Conservation (phyloP, 2,888 invertebrate species). For the Osedax fenrisi region DNA sequence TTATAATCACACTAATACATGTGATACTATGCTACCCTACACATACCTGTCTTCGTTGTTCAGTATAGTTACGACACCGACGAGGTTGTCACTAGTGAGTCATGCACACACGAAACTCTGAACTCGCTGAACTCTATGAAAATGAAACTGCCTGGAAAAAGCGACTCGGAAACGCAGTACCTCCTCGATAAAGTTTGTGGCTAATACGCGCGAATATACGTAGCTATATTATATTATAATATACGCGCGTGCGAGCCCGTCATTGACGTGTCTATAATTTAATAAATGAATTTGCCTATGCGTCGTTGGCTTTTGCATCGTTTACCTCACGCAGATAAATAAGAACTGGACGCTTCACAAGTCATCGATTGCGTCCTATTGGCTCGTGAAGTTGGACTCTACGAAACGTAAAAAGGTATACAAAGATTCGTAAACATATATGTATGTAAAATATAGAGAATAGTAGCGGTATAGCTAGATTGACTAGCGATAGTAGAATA, state of each 20-base stretch:
- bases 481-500: too few species aligned
- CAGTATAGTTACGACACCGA: background rate
- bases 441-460: too few species aligned
- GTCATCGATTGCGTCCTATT: conserved; percentile 49
- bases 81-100: conserved; percentile 39
- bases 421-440: too few species aligned
- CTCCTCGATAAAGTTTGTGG: conserved; percentile 43
- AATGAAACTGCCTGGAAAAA: conserved; percentile 50
- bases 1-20: too few species aligned
- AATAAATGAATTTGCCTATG: background rate
- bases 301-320: too few species aligned
- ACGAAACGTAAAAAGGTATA: conserved; percentile 47
- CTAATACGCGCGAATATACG: background rate
- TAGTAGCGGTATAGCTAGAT: too few species aligned
- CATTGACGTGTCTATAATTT: background rate
- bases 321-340: conserved; percentile 38
- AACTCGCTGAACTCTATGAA: conserved; percentile 46
- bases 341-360: conserved; percentile 51
- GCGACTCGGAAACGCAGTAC: conserved; percentile 46
- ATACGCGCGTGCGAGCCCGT: background rate
- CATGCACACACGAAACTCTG: conserved; percentile 42
- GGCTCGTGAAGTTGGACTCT: conserved; percentile 49
- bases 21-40: too few species aligned
- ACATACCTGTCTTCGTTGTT: too few species aligned
- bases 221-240: background rate